Evolutionary conservation across 2,888 invertebrate species (phyloP), one percentile per base, ranked within the genome.

Genomic region (Tupiocoris notatus): DNA sequence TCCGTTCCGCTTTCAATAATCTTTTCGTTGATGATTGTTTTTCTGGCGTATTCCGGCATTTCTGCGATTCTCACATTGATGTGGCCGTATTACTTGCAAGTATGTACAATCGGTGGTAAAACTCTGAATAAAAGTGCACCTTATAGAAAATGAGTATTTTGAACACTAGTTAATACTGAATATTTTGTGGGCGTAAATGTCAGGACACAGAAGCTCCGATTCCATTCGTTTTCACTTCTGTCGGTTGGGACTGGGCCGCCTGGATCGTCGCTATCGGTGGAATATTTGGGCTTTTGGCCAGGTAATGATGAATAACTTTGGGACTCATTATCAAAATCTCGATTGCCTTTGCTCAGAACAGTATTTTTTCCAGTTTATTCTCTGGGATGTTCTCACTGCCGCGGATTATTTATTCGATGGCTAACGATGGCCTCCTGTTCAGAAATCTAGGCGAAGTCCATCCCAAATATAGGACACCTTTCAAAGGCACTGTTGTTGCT

Each of bases 1-100:
- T 89, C 92, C 1, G 95, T 97, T 79, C 97, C 97, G 0, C 89
- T 96, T 81, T 92, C 95, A 2, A 94, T 97, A 77, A 90, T 95
- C 6, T 86, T 89, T 0, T 95, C 96, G 0, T 85, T 97, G 73
- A 86, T 91, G 0, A 89, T 94, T 65, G 92, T 96, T 78, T 96
- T 95, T 84, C 82, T 95, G 64, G 92, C 95, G 0, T 97, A 97
- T 85, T 94, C 94, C 84, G 92, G 95, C 0, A 91, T 97, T 21
- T 94, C 96, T 0, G 89, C 92, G 0, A 91, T 96, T 9, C 86
- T 97, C 21, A 97, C 97, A 0, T 89, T 96, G 83, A 92, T 94
- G 87, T 83, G 92, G 81, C 95, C 95, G 0, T 95, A 92, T 84
- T 93, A 90, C 83, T 85, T 88, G 81, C 91, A 92, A 87, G 90